Base-by-base conservation (phyloP, 2,797 vertebrate species). In the Tympanoctomys barrerae region DNA sequence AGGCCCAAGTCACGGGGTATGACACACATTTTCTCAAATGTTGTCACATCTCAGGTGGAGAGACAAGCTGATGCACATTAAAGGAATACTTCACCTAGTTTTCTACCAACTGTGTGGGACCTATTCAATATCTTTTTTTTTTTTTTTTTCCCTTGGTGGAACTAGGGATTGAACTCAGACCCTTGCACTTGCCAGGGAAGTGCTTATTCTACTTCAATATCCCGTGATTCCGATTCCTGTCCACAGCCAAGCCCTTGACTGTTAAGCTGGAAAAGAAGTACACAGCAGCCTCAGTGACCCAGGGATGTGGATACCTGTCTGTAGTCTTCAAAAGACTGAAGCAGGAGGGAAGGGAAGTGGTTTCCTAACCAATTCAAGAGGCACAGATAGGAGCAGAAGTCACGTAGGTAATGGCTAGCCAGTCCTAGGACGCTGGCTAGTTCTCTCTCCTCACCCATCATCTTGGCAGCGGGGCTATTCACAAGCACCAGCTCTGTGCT, bases 331-430 rank as follows among this genome's bases (percentile, higher is more conserved):
- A 71, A 86, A 93, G 95, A 78, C 46, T 52, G 80, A 93, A 94
- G 52, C 33, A 86, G n/a, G 49, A 36, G 54, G 36, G 57, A 52
- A n/a, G 86, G 93, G 79, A 89, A 83, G 75, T 5, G 1, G 62
- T 80, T 95, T 89, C 46, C 87, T 87, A 80, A 75, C n/a, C 71
- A 96, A 77, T n/a, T 83, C 14, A 75, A 96, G 92, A 78, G 54
- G 77, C 33, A 77, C 42, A 46, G 36, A 83, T 0, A 70, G 71
- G 61, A 71, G 19, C 5, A 18, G 14, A 84, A 73, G 18, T 49
- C 42, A 89, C 79, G 87, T 2, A 89, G 81, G 52, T n/a, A 87
- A 87, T 75, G 66, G 54, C 59, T 16, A 66, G 36, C 42, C 49
- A 28, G 64, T 71, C 14, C 64, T 14, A 54, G 49, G 73, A 66